These are phyloP conservation scores for Gymnogyps californianus DNA, from an alignment of 2,113 vertebrate genomes.

Conservation along the genomic window DNA sequence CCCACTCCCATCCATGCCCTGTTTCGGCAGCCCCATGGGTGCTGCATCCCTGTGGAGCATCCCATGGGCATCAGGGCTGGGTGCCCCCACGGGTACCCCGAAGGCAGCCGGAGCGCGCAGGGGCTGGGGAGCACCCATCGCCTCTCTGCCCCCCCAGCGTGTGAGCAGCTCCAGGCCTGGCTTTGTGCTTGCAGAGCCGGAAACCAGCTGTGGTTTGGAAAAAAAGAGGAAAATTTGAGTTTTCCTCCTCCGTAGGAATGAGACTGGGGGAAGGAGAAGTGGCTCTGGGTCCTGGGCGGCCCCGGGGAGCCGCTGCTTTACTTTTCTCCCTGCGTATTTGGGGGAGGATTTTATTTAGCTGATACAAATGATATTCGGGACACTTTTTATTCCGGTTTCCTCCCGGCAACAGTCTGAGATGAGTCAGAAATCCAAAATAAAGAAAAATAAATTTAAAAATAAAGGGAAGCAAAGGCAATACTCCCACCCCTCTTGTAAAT, in stretches of 20 bases:
- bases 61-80: background rate
- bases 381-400: background rate
- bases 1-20: no score
- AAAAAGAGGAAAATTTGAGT: background rate
- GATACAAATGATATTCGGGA: background rate
- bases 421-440: constrained; percentile 43
- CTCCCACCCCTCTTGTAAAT: background rate
- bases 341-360: background rate
- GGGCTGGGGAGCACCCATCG: background rate
- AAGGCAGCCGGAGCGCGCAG: accelerated
- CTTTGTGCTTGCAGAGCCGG: background rate
- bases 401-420: background rate
- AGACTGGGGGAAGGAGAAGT: background rate
- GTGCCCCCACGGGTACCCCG: accelerated
- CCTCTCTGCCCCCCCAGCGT: background rate
- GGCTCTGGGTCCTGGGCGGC: background rate
- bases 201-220: background rate
- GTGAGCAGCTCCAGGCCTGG: background rate
- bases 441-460: background rate
- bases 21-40: background rate
- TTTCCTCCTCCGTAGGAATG: background rate
- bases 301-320: background rate
- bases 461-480: background rate
- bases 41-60: background rate
- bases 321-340: background rate